Evolutionary conservation across 2,113 vertebrate genomes (phyloP).

Genomic region (Clarias magur): DNA sequence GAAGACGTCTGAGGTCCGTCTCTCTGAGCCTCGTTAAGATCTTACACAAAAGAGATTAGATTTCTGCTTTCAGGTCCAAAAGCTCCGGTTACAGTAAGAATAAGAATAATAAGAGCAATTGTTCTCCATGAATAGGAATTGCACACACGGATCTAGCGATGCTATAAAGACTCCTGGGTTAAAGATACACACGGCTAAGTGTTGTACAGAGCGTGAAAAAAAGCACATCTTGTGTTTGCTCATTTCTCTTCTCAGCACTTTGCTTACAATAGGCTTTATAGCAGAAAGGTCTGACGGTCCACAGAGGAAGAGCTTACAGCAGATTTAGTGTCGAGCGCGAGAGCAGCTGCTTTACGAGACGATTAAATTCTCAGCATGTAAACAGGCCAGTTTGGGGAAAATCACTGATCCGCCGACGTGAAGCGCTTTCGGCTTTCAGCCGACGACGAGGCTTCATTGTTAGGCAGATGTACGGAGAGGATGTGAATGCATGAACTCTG

Average conservation of each 20-base stretch:
- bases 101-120: background rate
- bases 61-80: background rate
- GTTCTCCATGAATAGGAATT: background rate
- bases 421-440: background rate
- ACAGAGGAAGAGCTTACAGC: background rate
- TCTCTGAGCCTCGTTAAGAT: background rate
- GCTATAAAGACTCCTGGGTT: background rate
- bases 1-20: background rate
- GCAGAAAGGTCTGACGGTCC: background rate
- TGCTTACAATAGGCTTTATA: background rate
- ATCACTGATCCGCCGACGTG: background rate
- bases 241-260: background rate
- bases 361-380: slow-evolving; percentile 9
- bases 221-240: background rate
- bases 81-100: background rate
- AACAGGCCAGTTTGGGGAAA: background rate
- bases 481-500: background rate
- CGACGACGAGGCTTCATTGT: background rate
- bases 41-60: background rate
- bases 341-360: background rate
- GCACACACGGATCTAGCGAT: background rate
- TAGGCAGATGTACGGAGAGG: background rate
- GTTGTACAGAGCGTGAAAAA: background rate
- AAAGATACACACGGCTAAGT: background rate
- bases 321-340: background rate